Base-by-base conservation (phyloP, 1,140 invertebrate species). In the Panagrolaimus sp. region DNA sequence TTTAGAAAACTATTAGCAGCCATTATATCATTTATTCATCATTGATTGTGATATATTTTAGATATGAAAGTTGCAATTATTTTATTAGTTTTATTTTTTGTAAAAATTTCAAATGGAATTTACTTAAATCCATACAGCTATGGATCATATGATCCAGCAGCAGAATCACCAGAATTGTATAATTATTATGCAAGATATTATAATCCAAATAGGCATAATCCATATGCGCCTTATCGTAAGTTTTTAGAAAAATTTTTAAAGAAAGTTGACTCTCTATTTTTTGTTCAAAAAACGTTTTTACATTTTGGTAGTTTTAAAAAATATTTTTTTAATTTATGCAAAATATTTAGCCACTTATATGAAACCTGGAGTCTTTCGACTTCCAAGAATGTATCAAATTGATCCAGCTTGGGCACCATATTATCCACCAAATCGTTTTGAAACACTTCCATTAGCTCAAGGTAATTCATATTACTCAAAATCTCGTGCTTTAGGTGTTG, bases 171-270 rank as follows among this genome's bases (percentile, higher is more conserved):
- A 11, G 16, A 57, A 16, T 8, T 20, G 11, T 57, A 57, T 27
- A 20, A 57, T 11, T 57, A 57, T 57, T 57, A 57, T 57, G 51
- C 51, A 2, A 57, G 51, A 27, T 57, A 57, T 57, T 57, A 20
- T 27, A 57, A 57, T 25, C 51, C 51, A 20, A 57, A 57, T 57
- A 20, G 20, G n/a, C 51, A 57, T 57, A 57, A 57, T 57, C 51
- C 51, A 27, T 57, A 57, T 57, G 51, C 51, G n/a, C 51, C 51
- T 11, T 57, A 57, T 57, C 51, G 51, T 57, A 20, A 57, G 51
- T n/a, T 57, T 57, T 57, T 1, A 57, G 11, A 11, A 16, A 14
- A 9, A 9, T 11, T 20, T 9, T 25, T n/a, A n/a, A n/a, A n/a
- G n/a, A n/a, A n/a, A n/a, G n/a, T n/a, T n/a, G n/a, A n/a, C n/a